phyloP scores from a whole-genome alignment of 2,797 vertebrate genomes.

The Scyliorhinus canicula region DNA sequence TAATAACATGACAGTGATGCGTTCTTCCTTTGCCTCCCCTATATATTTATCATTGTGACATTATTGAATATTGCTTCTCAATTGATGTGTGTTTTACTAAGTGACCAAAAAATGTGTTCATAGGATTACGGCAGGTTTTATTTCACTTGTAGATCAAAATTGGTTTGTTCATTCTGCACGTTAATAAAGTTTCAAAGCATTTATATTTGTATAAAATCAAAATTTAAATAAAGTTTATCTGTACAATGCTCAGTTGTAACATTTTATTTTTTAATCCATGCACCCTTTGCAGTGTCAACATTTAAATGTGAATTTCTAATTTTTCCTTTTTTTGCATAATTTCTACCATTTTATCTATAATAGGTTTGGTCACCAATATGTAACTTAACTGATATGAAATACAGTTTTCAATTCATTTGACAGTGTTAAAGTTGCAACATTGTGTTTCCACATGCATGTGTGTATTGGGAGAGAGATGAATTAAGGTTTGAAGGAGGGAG shows the following conservation, averaged over 20 bases:
- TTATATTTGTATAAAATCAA: conserved; percentile 24
- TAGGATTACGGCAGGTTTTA: too few species aligned
- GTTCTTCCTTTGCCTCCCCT: background rate
- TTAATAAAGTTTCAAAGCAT: background rate
- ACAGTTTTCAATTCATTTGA: background rate
- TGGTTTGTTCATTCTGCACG: background rate
- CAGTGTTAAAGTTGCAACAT: background rate
- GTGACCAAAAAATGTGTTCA: background rate
- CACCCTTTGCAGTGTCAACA: background rate
- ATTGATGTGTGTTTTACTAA: background rate
- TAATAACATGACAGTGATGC: background rate
- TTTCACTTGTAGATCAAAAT: background rate
- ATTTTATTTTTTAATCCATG: background rate
- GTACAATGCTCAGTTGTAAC: background rate
- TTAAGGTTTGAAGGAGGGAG: background rate
- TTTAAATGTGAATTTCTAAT: background rate
- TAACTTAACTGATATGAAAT: background rate
- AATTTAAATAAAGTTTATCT: conserved; percentile 21
- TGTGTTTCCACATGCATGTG: background rate
- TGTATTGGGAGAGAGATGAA: background rate
- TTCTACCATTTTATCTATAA: background rate
- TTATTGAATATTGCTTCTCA: too few species aligned
- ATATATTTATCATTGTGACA: background rate
- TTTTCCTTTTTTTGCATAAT: background rate
- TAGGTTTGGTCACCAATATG: background rate